Base-by-base conservation (phyloP, 2,113 vertebrate species). In the Dipodomys merriami region DNA sequence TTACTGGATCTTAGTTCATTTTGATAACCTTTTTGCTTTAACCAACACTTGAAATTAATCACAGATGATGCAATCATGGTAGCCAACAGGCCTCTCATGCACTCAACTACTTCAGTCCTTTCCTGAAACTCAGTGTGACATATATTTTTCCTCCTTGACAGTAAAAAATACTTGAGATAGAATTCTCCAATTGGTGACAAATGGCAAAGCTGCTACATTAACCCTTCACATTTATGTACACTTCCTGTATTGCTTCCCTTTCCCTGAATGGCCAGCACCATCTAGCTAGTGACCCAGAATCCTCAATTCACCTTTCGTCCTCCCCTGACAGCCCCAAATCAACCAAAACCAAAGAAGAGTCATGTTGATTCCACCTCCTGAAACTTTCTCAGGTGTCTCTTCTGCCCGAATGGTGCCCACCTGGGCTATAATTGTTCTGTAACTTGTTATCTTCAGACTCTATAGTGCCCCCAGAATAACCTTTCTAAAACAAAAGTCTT, bases 31-130 rank as follows among this genome's bases (percentile, higher is more conserved):
- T 44, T 39, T n/a, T 49, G 67, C 25, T 85, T 78, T 57, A 77
- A 83, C 12, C 83, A 44, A 64, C 64, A 81, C 35, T 82, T 80
- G 39, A 85, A 82, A 80, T 91, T 27, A 57, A 93, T 53, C 73
- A 71, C 20, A 10, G 46, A 35, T 44, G 57, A 46, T 62, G 53
- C 33, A 29, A 64, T 29, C 12, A 19, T 0, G 2, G 5, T 19
- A 2, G 44, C 4, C 20, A 82, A 76, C 29, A 80, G 25, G 7
- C 23, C n/a, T 64, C 44, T 10, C 29, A 30, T 27, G 49, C 0
- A 79, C 8, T 39, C 8, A 8, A 2, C 65, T 6, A 90, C 62
- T 57, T 78, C 33, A 73, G 39, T 30, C n/a, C 65, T 69, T 81
- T 90, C 81, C 67, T 57, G 84, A 53, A 57, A 91, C 13, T 53